Conservation (phyloP, 2,888 invertebrate species). For the Nycteola revayana region DNA sequence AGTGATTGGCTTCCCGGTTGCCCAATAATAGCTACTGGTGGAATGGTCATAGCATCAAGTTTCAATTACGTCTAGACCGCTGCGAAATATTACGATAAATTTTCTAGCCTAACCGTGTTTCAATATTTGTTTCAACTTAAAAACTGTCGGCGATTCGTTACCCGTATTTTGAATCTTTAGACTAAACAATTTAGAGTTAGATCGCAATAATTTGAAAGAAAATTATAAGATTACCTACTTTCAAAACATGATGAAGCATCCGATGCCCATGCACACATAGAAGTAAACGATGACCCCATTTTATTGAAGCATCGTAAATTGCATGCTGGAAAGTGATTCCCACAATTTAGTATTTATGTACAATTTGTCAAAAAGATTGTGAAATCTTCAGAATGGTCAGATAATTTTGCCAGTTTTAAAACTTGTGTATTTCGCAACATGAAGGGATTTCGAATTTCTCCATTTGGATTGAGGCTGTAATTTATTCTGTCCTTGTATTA, state of each 20-base stretch:
- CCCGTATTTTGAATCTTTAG: too few species aligned
- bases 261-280: too few species aligned
- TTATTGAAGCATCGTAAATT: conserved; percentile 52
- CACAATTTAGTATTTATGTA: conserved; percentile 46
- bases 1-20: conserved; percentile 37
- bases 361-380: conserved; percentile 41
- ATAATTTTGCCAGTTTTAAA: not conserved
- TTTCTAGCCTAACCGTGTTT: conserved; percentile 16
- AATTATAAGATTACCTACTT: too few species aligned
- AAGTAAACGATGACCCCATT: conserved; percentile 27
- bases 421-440: too few species aligned
- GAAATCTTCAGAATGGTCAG: conserved; percentile 36
- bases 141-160: too few species aligned
- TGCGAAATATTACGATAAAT: conserved; percentile 15
- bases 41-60: conserved; percentile 31
- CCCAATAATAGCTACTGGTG: conserved; percentile 34
- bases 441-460: too few species aligned
- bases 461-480: too few species aligned
- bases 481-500: not conserved
- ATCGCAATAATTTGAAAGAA: too few species aligned
- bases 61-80: conserved; percentile 16
- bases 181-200: too few species aligned
- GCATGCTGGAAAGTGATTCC: conserved; percentile 40
- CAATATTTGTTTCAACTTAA: too few species aligned
- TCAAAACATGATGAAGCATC: too few species aligned